Percentiles rank a stretch among this genome's conserved stretches.
Evolutionary conservation across 2,113 vertebrate species (phyloP).

Genomic region (Varanus salvator): DNA sequence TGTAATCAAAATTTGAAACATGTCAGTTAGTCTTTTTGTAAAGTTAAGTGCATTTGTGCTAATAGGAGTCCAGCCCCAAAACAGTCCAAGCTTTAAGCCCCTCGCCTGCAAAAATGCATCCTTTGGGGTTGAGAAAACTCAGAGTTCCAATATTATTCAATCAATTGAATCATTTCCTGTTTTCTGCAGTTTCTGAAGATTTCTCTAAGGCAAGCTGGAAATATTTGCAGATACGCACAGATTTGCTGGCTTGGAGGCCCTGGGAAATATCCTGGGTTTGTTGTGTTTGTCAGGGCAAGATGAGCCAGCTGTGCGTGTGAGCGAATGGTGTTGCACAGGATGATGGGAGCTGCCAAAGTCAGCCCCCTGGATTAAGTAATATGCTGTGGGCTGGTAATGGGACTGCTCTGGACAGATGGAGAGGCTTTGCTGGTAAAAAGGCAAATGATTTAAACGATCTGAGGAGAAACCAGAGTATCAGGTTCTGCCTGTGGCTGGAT

Average conservation of each 20-base stretch:
- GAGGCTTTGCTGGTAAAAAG: background rate
- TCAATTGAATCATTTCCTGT: conserved; percentile 73
- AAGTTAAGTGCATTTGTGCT: accelerated
- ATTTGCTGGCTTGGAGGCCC: conserved; percentile 10
- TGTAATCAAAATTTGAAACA: background rate
- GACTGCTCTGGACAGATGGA: background rate
- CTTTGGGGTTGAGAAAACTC: background rate
- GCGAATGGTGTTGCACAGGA: background rate
- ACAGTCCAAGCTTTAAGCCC: accelerated
- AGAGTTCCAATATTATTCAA: conserved; percentile 1
- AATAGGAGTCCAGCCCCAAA: accelerated
- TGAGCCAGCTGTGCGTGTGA: accelerated
- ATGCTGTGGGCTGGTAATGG: background rate
- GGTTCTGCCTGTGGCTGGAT: background rate
- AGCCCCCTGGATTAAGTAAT: background rate
- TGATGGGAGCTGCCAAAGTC: background rate
- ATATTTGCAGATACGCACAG: conserved; percentile 41
- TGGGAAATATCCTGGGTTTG: conserved; percentile 49
- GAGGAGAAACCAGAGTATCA: background rate
- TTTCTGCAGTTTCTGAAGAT: conserved; percentile 51
- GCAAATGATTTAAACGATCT: no score
- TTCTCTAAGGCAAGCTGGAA: conserved; percentile 48
- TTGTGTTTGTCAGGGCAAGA: background rate
- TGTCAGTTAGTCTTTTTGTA: background rate
- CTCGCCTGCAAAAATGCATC: background rate